Conservation (phyloP, 2,888 invertebrate genomes). For the Macaria liturata region DNA sequence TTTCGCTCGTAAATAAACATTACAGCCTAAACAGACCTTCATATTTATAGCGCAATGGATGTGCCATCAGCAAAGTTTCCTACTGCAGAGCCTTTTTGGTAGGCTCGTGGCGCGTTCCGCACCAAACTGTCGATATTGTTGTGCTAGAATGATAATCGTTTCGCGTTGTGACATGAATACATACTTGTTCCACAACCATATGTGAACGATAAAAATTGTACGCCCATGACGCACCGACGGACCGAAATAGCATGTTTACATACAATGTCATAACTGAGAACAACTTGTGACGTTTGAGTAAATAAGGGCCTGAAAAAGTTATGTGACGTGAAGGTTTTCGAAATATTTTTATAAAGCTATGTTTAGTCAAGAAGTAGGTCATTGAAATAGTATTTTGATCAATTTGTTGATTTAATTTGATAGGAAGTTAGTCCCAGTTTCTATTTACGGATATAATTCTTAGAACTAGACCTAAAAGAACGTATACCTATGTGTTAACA, state of each 20-base stretch:
- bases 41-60: neutral
- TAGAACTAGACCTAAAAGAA: no score
- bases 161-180: slow-evolving; percentile 55
- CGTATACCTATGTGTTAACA: no score
- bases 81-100: slow-evolving; percentile 37
- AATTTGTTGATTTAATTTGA: no score
- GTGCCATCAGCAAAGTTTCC: neutral
- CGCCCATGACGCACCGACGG: slow-evolving; percentile 30
- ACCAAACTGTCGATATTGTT: slow-evolving; percentile 43
- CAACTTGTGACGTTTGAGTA: neutral
- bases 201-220: slow-evolving; percentile 37
- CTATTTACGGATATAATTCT: no score
- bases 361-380: no score
- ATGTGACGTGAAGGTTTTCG: no score
- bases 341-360: no score
- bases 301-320: no score
- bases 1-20: no score
- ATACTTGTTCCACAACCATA: slow-evolving; percentile 37
- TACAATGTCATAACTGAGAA: slow-evolving; percentile 1
- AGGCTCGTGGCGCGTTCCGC: slow-evolving; percentile 40
- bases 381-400: no score
- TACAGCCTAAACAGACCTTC: no score
- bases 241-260: slow-evolving; percentile 30
- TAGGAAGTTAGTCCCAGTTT: no score
- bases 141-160: slow-evolving; percentile 55